A percentile compares a stretch with the other conserved stretches of the same genome.
phyloP scores from a whole-genome alignment of 2,797 vertebrate species.

The Triplophysa bombifrons region DNA sequence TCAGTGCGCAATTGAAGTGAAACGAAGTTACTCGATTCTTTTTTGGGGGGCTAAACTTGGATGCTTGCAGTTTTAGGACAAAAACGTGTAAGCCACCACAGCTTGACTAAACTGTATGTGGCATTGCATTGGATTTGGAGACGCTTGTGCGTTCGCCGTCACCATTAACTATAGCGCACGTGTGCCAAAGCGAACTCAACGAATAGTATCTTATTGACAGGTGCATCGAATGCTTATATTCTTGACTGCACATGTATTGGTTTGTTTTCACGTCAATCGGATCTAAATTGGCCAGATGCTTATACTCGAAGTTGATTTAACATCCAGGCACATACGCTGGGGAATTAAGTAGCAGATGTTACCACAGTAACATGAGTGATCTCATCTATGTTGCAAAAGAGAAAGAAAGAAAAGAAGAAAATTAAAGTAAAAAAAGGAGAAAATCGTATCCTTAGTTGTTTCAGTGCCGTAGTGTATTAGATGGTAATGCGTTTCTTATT shows the following conservation, averaged over 20 bases:
- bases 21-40: background rate
- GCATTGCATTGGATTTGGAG: background rate
- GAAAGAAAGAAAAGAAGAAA: background rate
- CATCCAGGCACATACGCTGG: slow-evolving; percentile 5
- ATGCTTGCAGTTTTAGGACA: background rate
- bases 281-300: background rate
- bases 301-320: background rate
- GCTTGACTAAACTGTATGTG: background rate
- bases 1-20: slow-evolving; percentile 3
- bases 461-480: background rate
- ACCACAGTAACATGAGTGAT: background rate
- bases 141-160: background rate
- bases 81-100: background rate
- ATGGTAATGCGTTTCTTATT: background rate
- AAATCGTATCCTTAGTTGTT: background rate
- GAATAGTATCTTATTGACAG: background rate
- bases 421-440: too few species aligned
- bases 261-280: background rate
- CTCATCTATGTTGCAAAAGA: background rate
- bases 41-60: background rate
- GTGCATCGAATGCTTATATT: slow-evolving; percentile 15
- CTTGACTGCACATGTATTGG: background rate
- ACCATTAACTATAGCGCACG: background rate
- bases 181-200: background rate
- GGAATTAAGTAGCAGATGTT: background rate